These are phyloP conservation scores for Pipistrellus nathusii DNA, from an alignment of 2,797 vertebrate genomes.

Conservation along the genomic window DNA sequence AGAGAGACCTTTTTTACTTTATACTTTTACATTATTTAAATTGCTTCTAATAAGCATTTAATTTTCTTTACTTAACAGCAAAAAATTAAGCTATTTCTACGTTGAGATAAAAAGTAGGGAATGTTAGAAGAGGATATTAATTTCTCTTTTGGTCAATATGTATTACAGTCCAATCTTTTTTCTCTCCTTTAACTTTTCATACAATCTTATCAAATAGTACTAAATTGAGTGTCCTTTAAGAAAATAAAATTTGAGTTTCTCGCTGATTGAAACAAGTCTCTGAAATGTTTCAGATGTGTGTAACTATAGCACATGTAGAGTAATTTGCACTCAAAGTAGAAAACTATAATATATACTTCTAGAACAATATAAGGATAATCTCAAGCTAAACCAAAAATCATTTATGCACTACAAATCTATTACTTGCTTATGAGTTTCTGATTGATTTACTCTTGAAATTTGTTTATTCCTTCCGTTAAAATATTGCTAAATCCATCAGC, in stretches of 20 bases:
- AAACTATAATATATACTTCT: slow-evolving; percentile 58
- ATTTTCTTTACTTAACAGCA: background rate
- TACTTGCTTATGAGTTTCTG: slow-evolving; percentile 80
- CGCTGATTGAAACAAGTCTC: background rate
- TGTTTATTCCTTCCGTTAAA: slow-evolving; percentile 75
- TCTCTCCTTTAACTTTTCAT: slow-evolving; percentile 47
- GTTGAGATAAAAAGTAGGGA: background rate
- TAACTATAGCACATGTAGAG: background rate
- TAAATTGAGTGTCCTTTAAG: slow-evolving; percentile 48
- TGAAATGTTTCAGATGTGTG: background rate
- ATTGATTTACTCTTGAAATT: slow-evolving; percentile 82
- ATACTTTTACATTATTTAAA: background rate
- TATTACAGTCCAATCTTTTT: background rate
- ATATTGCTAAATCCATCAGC: slow-evolving; percentile 71
- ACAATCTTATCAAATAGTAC: slow-evolving; percentile 31
- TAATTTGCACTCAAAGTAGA: slow-evolving; percentile 58
- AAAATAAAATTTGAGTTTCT: slow-evolving; percentile 57
- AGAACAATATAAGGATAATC: slow-evolving; percentile 65
- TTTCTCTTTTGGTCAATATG: slow-evolving; percentile 51
- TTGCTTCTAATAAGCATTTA: slow-evolving; percentile 36
- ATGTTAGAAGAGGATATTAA: background rate
- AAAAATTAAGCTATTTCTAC: slow-evolving; percentile 8
- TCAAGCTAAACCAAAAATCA: slow-evolving; percentile 67
- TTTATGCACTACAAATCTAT: slow-evolving; percentile 77
- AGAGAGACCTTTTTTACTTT: background rate